Base-by-base conservation (phyloP, 92 coral and sea anemone species). In the Phenganax stokvisi region DNA sequence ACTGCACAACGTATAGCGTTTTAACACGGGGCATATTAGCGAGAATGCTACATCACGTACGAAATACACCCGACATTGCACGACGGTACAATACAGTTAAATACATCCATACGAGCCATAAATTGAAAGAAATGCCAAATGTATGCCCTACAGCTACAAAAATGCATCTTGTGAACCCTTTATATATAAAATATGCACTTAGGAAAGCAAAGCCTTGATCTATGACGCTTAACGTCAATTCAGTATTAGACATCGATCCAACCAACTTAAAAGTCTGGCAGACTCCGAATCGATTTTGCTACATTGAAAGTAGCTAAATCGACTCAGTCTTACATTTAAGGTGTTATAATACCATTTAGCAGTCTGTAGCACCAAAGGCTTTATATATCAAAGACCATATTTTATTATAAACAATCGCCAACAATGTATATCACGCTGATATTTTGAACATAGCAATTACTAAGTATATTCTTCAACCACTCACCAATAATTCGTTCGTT, bases 281-380 rank as follows among this genome's bases (percentile, higher is more conserved):
- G 47, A 37, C 47, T 37, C 3, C 47, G 47, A 37, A 37, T 37
- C 47, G 47, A 37, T 37, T 37, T 66, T 65, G 59, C 15, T 83
- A 53, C 57, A 37, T 25, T 16, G 76, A 68, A 76, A 16, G 61
- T 56, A 75, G 72, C 79, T 61, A n/a, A 75, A 37, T 37, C 47
- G 47, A 37, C 47, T 1, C 47, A 25, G 67, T 61, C 25, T 61
- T 11, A 64, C 70, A 64, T 64, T 76, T 65, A 67, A 9, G 59
- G 64, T 56, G 76, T 84, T 84, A 56, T 65, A 83, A 79, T 80
- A 64, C 74, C 86, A 54, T 61, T 65, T 75, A 67, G 86, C 25
- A 28, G 63, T 72, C 72, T 53, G 15, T 55, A 16, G 84, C 51
- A 73, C 37, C 13, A 59, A 59, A 79, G 87, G 84, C 52, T 58